Base-by-base conservation (phyloP, 2,113 vertebrate genomes). In the Phalacrocorax brasilianus region DNA sequence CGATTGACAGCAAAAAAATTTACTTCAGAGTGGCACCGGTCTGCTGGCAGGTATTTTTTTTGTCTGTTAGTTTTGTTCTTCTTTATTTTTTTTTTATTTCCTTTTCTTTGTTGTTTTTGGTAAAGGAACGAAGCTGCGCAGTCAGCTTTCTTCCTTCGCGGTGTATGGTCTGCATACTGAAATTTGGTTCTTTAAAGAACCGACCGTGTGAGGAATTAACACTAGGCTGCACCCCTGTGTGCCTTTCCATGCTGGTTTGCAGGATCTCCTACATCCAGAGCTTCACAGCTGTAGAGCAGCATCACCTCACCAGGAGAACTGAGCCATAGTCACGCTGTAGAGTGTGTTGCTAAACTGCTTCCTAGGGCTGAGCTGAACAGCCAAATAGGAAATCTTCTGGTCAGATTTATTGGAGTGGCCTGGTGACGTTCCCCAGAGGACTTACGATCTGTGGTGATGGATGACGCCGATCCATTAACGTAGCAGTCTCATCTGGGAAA, bases 401-500 rank as follows among this genome's bases (percentile, higher is more conserved):
- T 78, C 86, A 89, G 91, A 92, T 95, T 93, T 95, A 96, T 92
- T 93, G 67, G 79, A 96, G 72, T 66, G 92, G 70, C 72, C 83
- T 86, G 62, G 58, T 91, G 94, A 82, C 5, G 0, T 86, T 95
- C 79, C 95, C 94, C 86, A 63, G 96, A 92, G 95, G 81, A 77
- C 65, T 66, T 35, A 53, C 1, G 8, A 78, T 95, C 91, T 79
- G 30, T 94, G 87, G 84, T 96, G 97, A 97, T 97, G 94, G 91
- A 97, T 97, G 92, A 47, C 0, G 8, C 89, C 1, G 19, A 86
- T 94, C 94, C 92, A 94, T 96, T 97, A 96, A 97, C 1, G 17
- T 81, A n/a, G 95, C 68, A 73, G 79, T 91, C 78, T 91, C 91
- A 88, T 96, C 91, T 95, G 91, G 95, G 94, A 91, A 86, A 95